Base-by-base conservation (phyloP, 2,888 invertebrate species). In the Rhamphomyia laevipes region DNA sequence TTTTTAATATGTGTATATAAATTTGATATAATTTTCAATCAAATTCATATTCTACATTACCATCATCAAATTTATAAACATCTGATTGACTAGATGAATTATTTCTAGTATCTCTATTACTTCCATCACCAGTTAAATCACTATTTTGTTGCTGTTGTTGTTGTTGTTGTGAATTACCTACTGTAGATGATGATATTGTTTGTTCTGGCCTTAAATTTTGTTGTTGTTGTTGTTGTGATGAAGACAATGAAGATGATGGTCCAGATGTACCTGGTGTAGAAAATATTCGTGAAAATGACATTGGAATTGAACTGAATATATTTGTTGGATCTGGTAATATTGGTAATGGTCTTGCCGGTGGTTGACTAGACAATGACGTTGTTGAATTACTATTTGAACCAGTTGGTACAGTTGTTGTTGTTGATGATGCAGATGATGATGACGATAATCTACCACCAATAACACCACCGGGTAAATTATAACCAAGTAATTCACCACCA, bases 1-100 rank as follows among this genome's bases (percentile, higher is more conserved):
- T 27, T 4, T 21, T 21, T 21, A 21, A 21, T 21, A 21, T 21
- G 5, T 21, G 9, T 7, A 27, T 27, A 27, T 27, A 27, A 27
- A 27, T 27, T 27, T 27, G 23, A 27, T 27, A 27, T 27, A 27
- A 27, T 27, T 27, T 27, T 55, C 57, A 59, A 53, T 58, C 59
- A 52, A 57, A 57, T 47, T 58, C 55, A 55, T 58, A 63, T 56
- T 65, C 66, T 56, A 67, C 63, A 58, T 66, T 66, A 53, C 65
- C 66, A 53, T 69, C 68, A 45, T 69, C 70, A 55, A 64, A 67
- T 50, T 64, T 64, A 56, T 56, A 52, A 54, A 56, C 43, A 50
- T 46, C 48, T 12, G 33, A 42, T 45, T 50, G 23, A 46, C 45
- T 40, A 30, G 42, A 37, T 18, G 44, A 47, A 33, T 51, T 54